Base-by-base conservation (phyloP, 2,888 invertebrate genomes). In the Scaptomyza caliginosa region DNA sequence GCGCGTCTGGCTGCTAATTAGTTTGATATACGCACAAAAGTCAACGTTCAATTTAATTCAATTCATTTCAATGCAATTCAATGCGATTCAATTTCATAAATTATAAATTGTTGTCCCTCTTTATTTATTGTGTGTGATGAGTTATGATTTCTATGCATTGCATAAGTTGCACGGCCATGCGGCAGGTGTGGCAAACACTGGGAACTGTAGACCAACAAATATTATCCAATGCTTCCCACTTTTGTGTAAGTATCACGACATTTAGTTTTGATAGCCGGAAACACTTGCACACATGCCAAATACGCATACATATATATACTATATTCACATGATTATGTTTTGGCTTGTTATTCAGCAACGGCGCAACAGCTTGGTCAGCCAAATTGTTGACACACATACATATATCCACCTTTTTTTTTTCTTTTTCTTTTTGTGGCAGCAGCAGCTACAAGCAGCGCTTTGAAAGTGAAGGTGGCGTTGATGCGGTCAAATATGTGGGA, bases 381-480 rank as follows among this genome's bases (percentile, higher is more conserved):
- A 72, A 72, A 69, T 69, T 59, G 64, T 68, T 63, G 74, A 72
- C 36, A 50, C 2, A 30, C 11, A 19, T 13, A 7, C 4, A 36
- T 10, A 10, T n/a, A n/a, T n/a, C n/a, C n/a, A n/a, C n/a, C n/a
- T n/a, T n/a, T n/a, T n/a, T n/a, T n/a, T n/a, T n/a, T n/a, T n/a
- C n/a, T n/a, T n/a, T 19, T 26, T 24, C 21, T 39, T n/a, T 39
- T 13, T 10, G 24, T 17, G 24, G 16, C 28, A 21, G 16, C 54
- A 28, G 17, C 28, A 46, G 45, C 45, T n/a, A n/a, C n/a, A 26
- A 57, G 13, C 28, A 36, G 10, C 39, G 36, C 32, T 51, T 66
- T 51, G 58, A 74, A 75, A 74, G 76, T 75, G 74, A 74, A 74
- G 72, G 74, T 70, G 75, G 50, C 56, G 45, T n/a, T 45, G 56